Evolutionary conservation across 2,888 invertebrate genomes (phyloP).

Genomic region (Ceraclea dissimilis): DNA sequence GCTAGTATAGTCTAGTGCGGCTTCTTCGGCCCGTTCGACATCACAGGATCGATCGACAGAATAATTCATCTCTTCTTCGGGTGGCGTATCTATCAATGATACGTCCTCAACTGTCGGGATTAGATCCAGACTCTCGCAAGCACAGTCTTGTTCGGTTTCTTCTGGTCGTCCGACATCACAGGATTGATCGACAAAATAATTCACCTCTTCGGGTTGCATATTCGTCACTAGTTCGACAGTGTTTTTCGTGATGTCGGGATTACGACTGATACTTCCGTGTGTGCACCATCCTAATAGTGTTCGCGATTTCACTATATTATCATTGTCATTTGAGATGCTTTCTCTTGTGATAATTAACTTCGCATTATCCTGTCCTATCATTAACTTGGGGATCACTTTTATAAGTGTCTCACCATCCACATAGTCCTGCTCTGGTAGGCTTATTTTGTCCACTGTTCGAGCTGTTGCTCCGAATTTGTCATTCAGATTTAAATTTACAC

Average conservation of each 20-base stretch:
- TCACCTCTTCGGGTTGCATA: neutral
- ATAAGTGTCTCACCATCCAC: neutral
- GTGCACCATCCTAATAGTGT: neutral
- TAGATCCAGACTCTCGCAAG: no score
- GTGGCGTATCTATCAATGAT: no score
- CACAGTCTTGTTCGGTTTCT: no score
- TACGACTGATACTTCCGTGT: neutral
- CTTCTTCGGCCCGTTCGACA: no score
- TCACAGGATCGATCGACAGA: no score
- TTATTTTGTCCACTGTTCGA: neutral
- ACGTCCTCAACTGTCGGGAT: no score
- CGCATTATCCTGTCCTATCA: neutral
- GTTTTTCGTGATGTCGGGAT: neutral
- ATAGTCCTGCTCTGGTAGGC: neutral
- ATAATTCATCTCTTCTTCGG: no score
- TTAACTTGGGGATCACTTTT: neutral
- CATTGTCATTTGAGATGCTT: neutral
- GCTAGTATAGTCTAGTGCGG: no score
- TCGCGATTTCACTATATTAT: neutral
- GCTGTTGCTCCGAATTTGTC: neutral
- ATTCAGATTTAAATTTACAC: neutral
- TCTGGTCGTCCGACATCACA: no score
- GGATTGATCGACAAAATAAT: no score
- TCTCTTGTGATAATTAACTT: neutral
- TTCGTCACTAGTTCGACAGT: neutral